Conservation (phyloP, 2,888 invertebrate species). For the Fragum whitleyi region DNA sequence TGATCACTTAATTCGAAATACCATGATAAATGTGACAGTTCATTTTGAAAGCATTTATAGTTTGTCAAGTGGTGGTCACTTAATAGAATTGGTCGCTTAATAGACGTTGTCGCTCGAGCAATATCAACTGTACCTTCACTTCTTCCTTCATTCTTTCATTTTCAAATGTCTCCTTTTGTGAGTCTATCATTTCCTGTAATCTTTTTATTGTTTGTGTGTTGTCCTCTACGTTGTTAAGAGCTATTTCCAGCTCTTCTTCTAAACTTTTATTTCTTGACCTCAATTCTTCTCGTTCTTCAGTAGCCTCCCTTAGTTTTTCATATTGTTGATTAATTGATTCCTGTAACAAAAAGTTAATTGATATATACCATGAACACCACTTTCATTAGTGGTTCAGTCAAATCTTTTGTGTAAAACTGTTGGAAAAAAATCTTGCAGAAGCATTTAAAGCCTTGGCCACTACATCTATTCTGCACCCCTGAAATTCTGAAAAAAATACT, state of each 20-base stretch:
- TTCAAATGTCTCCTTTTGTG: neutral
- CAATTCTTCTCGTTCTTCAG: constrained; percentile 58
- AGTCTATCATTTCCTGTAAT: neutral
- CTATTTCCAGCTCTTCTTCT: constrained; percentile 62
- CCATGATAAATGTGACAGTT: too few relatives aligned
- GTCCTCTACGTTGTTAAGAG: constrained; percentile 50
- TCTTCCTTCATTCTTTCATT: neutral
- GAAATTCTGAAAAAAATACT: too few relatives aligned
- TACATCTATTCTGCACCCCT: too few relatives aligned
- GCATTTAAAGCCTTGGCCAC: too few relatives aligned
- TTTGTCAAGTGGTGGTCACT: too few relatives aligned
- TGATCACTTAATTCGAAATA: too few relatives aligned
- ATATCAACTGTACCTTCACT: neutral
- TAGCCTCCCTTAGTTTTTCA: constrained; percentile 62
- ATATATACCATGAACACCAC: neutral
- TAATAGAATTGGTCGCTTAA: too few relatives aligned
- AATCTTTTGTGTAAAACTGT: neutral
- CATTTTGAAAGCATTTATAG: too few relatives aligned
- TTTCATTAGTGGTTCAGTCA: neutral
- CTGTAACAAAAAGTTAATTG: constrained; percentile 49
- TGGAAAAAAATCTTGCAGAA: too few relatives aligned
- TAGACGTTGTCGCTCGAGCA: too few relatives aligned
- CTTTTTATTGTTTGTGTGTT: neutral
- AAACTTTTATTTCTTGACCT: constrained; percentile 62
- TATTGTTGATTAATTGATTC: constrained; percentile 52